Evolutionary conservation across 2,113 vertebrate genomes (phyloP).

Genomic region (Trogon surrucura): DNA sequence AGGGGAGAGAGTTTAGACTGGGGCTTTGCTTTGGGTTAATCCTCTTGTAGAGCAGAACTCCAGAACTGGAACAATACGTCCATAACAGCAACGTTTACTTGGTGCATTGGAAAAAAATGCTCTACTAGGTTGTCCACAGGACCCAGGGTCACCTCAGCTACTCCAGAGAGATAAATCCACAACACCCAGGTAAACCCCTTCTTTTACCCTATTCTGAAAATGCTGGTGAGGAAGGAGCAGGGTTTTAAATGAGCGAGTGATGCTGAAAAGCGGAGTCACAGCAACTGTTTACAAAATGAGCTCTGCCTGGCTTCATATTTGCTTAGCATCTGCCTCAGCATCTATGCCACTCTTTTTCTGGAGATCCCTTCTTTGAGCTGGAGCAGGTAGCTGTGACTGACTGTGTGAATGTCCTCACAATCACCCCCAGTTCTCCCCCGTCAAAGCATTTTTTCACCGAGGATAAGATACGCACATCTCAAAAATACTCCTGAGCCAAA

Average conservation of each 20-base stretch:
- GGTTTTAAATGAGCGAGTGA: not conserved
- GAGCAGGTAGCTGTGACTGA: not conserved
- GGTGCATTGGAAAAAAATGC: not conserved
- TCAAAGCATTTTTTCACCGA: not conserved
- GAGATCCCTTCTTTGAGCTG: not conserved
- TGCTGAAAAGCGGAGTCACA: not conserved
- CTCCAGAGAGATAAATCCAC: not conserved
- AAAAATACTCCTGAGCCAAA: not conserved
- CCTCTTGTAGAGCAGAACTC: not conserved
- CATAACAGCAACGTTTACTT: not conserved
- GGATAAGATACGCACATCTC: not conserved
- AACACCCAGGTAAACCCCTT: not conserved
- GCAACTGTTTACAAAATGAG: not conserved
- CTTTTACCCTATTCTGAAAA: not conserved
- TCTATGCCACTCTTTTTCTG: not conserved
- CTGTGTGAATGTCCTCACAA: not conserved
- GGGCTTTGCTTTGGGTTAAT: not conserved
- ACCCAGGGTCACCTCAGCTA: not conserved
- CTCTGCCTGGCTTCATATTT: not conserved
- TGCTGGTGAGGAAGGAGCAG: not conserved
- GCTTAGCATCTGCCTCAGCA: not conserved
- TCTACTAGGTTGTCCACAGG: not conserved
- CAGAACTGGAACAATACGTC: not conserved
- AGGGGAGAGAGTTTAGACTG: not conserved
- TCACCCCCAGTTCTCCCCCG: not conserved